Conservation (phyloP, 2,888 invertebrate genomes). For the Sminthurinus aureus region DNA sequence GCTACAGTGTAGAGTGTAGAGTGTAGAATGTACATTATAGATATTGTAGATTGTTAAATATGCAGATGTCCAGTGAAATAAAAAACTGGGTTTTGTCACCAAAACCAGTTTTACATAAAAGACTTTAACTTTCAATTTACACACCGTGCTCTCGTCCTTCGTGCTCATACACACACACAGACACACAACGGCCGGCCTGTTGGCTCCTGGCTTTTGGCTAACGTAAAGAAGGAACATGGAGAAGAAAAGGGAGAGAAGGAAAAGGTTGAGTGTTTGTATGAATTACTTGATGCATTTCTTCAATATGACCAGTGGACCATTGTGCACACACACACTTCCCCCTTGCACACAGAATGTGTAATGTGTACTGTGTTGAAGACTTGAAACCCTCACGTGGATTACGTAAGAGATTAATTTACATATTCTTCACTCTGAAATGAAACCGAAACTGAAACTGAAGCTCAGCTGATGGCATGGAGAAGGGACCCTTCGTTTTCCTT, state of each 20-base stretch:
- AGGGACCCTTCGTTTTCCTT: background rate
- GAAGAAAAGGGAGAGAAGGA: background rate
- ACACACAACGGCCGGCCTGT: background rate
- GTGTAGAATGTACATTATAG: too few relatives aligned
- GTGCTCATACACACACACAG: background rate
- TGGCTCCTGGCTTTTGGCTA: too few relatives aligned
- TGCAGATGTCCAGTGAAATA: slow-evolving; percentile 9
- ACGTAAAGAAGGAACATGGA: background rate
- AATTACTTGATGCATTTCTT: background rate
- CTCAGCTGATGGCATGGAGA: background rate
- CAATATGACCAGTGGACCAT: background rate
- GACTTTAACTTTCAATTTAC: background rate
- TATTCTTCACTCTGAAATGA: background rate
- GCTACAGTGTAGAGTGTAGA: too few relatives aligned
- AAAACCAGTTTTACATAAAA: slow-evolving; percentile 11
- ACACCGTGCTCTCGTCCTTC: background rate
- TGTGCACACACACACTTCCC: background rate
- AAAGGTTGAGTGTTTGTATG: background rate
- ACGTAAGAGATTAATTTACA: slow-evolving; percentile 5
- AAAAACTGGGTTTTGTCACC: slow-evolving; percentile 19
- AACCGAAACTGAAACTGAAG: too few relatives aligned
- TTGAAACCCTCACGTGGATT: background rate
- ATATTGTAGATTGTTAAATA: background rate
- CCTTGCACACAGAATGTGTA: background rate
- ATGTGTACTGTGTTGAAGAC: background rate